Base-by-base conservation (phyloP, 2,797 vertebrate species). In the Enteromius viviparus region DNA sequence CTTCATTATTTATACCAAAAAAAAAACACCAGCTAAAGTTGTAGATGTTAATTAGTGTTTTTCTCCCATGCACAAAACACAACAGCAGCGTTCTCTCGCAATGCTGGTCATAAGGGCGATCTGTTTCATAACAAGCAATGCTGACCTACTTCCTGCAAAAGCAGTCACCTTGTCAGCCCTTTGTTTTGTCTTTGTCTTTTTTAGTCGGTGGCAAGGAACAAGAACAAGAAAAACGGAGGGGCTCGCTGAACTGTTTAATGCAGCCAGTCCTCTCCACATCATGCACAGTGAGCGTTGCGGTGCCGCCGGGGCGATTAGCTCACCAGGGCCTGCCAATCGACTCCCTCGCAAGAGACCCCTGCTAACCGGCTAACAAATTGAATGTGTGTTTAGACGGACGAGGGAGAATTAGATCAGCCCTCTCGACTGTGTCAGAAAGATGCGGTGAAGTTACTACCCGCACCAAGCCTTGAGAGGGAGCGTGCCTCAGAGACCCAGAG, bases 351-450 rank as follows among this genome's bases (percentile, higher is more conserved):
- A 77, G 84, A 83, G 84, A 85, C 85, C 72, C 81, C 47, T 62
- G 84, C 81, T 84, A 80, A 88, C 82, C 89, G 89, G 87, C 93
- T 93, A 92, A 95, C 93, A 94, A 94, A 95, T 94, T 94, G 93
- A 94, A 94, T 94, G 94, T 94, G 93, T 94, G 93, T 93, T 93
- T 93, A 93, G 93, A 94, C 91, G 92, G 92, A 93, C 90, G 88
- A 89, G 90, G 87, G 91, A 92, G 93, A 94, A 94, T 94, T 94
- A 94, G 93, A 94, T 95, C 93, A 94, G 91, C 90, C 91, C 89
- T 91, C 91, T 90, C 92, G 93, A 94, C 94, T 92, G 93, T 93
- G 93, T 94, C 91, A 89, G 93, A 93, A 92, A 93, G 83, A 90
- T 91, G 92, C 92, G 90, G 91, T 85, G 90, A 92, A 91, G 87